Evolutionary conservation across 2,797 vertebrate species (phyloP).

Genomic region (Melanotaenia maccullochi): DNA sequence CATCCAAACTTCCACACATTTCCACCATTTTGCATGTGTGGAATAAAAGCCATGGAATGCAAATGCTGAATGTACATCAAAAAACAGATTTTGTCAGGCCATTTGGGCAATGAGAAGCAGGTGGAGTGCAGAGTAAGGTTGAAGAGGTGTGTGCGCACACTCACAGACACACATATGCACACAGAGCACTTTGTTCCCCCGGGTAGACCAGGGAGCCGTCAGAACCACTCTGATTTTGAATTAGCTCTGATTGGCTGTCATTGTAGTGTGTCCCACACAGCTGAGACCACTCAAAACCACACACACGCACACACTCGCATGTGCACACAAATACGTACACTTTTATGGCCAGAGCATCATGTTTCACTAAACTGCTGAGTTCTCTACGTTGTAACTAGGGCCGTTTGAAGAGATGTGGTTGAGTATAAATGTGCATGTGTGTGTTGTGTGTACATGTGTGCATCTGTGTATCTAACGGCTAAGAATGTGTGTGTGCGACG

Average conservation of each 20-base stretch:
- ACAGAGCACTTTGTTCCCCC: slow-evolving; percentile 73
- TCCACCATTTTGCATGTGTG: slow-evolving; percentile 49
- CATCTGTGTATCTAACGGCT: slow-evolving; percentile 31
- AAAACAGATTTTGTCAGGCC: slow-evolving; percentile 71
- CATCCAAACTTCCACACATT: slow-evolving; percentile 46
- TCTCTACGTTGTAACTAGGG: slow-evolving; percentile 64
- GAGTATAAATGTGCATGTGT: slow-evolving; percentile 48
- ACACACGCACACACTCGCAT: slow-evolving; percentile 43
- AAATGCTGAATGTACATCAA: slow-evolving; percentile 70
- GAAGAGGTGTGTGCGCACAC: slow-evolving; percentile 64
- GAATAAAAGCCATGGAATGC: slow-evolving; percentile 71
- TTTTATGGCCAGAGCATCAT: slow-evolving; percentile 70
- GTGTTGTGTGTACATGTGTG: slow-evolving; percentile 23
- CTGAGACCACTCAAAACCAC: slow-evolving; percentile 80
- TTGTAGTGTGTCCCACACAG: slow-evolving; percentile 77
- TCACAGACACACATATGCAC: slow-evolving; percentile 33
- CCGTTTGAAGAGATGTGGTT: slow-evolving; percentile 72
- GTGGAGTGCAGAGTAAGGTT: slow-evolving; percentile 73
- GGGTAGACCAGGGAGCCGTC: slow-evolving; percentile 75
- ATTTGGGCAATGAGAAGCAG: slow-evolving; percentile 80
- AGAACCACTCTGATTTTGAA: slow-evolving; percentile 82
- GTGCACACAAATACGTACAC: slow-evolving; percentile 45
- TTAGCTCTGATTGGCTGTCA: slow-evolving; percentile 83
- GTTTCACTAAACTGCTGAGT: slow-evolving; percentile 80
- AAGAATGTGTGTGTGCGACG: slow-evolving; percentile 32